A percentile compares a stretch with the other conserved stretches of the same genome.
These are phyloP conservation scores for Lasioglossum morio DNA, from an alignment of 2,888 invertebrate genomes.

Conservation along the genomic window DNA sequence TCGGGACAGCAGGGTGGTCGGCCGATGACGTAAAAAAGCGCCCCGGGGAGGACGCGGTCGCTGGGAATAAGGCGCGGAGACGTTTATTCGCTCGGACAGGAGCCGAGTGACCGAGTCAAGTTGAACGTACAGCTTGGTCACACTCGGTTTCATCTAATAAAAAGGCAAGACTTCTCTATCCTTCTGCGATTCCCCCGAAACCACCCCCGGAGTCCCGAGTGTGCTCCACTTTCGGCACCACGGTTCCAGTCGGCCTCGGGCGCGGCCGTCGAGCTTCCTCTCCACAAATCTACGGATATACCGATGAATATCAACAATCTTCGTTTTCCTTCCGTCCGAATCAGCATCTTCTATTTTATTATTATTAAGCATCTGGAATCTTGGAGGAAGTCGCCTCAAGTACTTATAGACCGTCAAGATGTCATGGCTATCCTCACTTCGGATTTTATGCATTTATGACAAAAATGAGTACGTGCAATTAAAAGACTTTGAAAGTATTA, in stretches of 20 bases:
- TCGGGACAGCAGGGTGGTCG: slow-evolving; percentile 68
- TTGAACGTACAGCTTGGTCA: slow-evolving; percentile 81
- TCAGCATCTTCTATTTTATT: not conserved
- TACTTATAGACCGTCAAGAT: too few relatives aligned
- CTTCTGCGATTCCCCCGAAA: slow-evolving; percentile 59
- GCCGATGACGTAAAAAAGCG: slow-evolving; percentile 70
- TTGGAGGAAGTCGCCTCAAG: not conserved
- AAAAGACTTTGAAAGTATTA: too few relatives aligned
- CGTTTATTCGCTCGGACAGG: slow-evolving; percentile 80
- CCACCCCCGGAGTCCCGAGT: slow-evolving; percentile 4
- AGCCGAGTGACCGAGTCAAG: slow-evolving; percentile 82
- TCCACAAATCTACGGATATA: not conserved
- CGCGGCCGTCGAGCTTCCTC: not conserved
- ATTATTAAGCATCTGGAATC: not conserved
- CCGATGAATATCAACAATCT: not conserved
- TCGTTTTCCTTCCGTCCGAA: not conserved
- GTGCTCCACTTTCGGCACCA: slow-evolving; percentile 13
- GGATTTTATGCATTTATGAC: too few relatives aligned
- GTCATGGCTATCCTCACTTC: too few relatives aligned
- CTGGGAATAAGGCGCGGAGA: slow-evolving; percentile 70
- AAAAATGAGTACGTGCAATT: too few relatives aligned
- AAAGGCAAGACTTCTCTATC: slow-evolving; percentile 72
- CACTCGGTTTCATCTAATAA: slow-evolving; percentile 80
- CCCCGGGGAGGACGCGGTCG: slow-evolving; percentile 56
- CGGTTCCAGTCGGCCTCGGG: not conserved